phyloP scores from a whole-genome alignment of 2,113 vertebrate species.

The Erinaceus europaeus region DNA sequence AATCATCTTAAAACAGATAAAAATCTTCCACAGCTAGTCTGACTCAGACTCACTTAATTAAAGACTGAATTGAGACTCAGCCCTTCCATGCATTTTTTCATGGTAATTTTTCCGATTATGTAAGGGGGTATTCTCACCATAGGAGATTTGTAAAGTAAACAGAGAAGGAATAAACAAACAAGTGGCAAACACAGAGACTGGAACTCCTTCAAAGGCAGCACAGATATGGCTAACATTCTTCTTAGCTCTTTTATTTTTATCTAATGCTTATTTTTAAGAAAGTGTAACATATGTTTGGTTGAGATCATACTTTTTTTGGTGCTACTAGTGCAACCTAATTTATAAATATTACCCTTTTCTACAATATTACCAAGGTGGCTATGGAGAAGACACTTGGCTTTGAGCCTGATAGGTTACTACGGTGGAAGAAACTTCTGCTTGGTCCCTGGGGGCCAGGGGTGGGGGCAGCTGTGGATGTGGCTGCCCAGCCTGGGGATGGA shows the following conservation, averaged over 20 bases:
- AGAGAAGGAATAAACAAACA: not conserved
- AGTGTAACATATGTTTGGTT: not conserved
- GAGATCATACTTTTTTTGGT: not conserved
- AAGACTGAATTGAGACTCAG: slow-evolving; percentile 15
- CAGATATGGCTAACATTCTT: slow-evolving; percentile 4
- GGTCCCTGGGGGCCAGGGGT: too few relatives aligned
- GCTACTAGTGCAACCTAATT: too few relatives aligned
- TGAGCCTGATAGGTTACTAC: not conserved
- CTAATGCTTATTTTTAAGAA: not conserved
- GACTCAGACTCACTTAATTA: slow-evolving; percentile 30
- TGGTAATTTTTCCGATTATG: slow-evolving; percentile 6
- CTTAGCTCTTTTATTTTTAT: not conserved
- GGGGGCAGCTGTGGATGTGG: not conserved
- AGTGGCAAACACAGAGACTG: too few relatives aligned
- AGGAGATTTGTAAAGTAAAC: slow-evolving; percentile 21
- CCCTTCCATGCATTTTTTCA: not conserved
- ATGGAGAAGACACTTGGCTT: not conserved
- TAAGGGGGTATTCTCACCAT: not conserved
- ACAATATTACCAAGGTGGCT: not conserved
- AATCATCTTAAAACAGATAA: slow-evolving; percentile 20
- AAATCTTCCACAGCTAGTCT: not conserved
- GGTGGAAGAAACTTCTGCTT: not conserved
- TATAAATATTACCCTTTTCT: not conserved
- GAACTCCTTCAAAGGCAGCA: not conserved
- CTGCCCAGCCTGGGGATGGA: not conserved